phyloP scores from a whole-genome alignment of 2,888 invertebrate species.

The Myathropa florea region DNA sequence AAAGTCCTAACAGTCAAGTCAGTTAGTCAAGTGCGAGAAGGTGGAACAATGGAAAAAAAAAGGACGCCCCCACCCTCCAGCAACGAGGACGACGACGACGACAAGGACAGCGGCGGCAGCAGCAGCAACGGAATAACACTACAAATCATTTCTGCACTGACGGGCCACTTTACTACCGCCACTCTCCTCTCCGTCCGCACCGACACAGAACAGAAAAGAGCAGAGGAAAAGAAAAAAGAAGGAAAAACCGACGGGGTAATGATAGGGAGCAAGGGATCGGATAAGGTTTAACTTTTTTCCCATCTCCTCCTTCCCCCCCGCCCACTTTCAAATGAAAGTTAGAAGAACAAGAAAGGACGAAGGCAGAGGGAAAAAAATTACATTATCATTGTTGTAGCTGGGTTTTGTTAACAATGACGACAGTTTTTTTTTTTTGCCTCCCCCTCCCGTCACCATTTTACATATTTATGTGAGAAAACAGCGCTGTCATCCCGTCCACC shows the following conservation, averaged over 20 bases:
- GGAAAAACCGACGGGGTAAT: conserved; percentile 29
- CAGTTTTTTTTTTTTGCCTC: conserved; percentile 37
- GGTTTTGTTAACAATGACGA: conserved; percentile 70
- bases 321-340: conserved; percentile 33
- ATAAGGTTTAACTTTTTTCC: conserved; percentile 51
- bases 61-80: neutral
- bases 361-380: conserved; percentile 18
- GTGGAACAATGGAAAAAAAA: conserved; percentile 4
- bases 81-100: neutral
- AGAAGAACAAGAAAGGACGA: neutral
- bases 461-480: conserved; percentile 43
- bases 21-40: conserved; percentile 59
- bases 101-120: neutral
- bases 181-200: neutral
- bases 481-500: conserved; percentile 5
- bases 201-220: conserved; percentile 15
- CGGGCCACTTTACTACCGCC: conserved; percentile 63
- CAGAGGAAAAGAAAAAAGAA: neutral
- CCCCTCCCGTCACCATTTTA: conserved; percentile 11
- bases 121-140: conserved; percentile 18
- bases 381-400: conserved; percentile 70
- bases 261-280: conserved; percentile 35
- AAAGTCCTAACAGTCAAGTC: conserved; percentile 62
- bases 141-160: conserved; percentile 62
- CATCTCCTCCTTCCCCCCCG: neutral